Evolutionary conservation across 2,888 invertebrate genomes (phyloP), one percentile per base, ranked within the genome.

Genomic region (Xestia c-nigrum): DNA sequence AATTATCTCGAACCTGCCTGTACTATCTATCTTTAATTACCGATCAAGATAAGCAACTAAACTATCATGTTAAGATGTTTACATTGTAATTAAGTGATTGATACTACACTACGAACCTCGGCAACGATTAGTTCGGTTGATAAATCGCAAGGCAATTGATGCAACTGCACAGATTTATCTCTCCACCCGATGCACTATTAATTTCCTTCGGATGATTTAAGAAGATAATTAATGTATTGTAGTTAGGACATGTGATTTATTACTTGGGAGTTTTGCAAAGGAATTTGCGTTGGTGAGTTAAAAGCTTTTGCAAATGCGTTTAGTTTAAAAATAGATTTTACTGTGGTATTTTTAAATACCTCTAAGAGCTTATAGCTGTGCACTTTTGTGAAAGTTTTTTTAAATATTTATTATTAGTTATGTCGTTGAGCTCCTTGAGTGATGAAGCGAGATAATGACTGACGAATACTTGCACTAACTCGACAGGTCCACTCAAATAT

Each of bases 51-150:
- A 86, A 83, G 87, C 75, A 72, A 72, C 70, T 72, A 80, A 68
- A 84, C 72, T 76, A 80, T 63, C 47, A 80, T 79, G 85, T 87
- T 87, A 82, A 79, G 77, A 78, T 84, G 86, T 86, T 86, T 86
- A 85, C 85, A 82, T 80, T 84, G 78, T 82, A 81, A 90, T 89
- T 85, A 86, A 80, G 72, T 87, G 80, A 87, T 88, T 87, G 85
- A 87, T 88, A 87, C 75, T 74, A 59, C 74, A 61, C 40, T 12
- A 43, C 5, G 4, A 5, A 46, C 5, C 46, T 40, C 55, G 21
- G 19, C 55, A 74, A 64, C 76, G 64, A 77, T 81, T 80, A 69
- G 67, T 63, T 59, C 52, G 9, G 5, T 59, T 61, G 66, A 78
- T 86, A 78, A 79, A 84, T 73, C 50, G 70, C 16, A 38, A 66